Conservation (phyloP, 2,797 vertebrate species). For the Gymnocypris eckloni region DNA sequence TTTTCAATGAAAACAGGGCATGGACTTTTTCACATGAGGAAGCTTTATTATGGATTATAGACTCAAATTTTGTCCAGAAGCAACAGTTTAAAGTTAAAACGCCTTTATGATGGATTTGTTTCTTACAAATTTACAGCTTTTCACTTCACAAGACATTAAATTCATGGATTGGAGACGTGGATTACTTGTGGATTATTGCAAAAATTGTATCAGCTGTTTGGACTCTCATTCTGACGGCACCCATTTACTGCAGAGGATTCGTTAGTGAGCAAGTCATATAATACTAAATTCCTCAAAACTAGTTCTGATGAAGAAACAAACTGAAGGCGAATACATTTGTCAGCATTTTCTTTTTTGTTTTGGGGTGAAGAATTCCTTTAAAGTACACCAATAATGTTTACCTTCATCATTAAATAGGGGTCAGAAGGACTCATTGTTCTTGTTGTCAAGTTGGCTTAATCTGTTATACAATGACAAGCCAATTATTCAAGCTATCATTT, state of each 20-base stretch:
- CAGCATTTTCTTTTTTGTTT: too few relatives aligned
- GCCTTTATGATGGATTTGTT: background rate
- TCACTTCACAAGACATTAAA: background rate
- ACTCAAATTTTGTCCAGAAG: background rate
- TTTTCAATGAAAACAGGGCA: too few relatives aligned
- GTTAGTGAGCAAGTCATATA: background rate
- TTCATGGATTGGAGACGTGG: background rate
- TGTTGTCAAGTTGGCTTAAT: conserved; percentile 35
- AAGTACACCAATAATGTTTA: conserved; percentile 5
- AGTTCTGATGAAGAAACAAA: background rate
- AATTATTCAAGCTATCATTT: conserved; percentile 52
- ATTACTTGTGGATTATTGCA: background rate
- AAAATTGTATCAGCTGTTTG: background rate
- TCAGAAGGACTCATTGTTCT: conserved; percentile 28
- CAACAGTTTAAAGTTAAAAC: background rate
- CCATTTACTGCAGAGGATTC: background rate
- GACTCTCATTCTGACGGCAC: background rate
- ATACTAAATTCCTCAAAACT: background rate
- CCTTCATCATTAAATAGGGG: background rate
- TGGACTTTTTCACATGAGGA: background rate
- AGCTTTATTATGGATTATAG: background rate
- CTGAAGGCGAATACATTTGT: too few relatives aligned
- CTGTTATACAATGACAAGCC: conserved; percentile 41
- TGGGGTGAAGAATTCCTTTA: background rate
- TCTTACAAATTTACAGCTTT: background rate